These are phyloP conservation scores for Papilio demoleus DNA, from an alignment of 2,888 invertebrate genomes.

Conservation along the genomic window DNA sequence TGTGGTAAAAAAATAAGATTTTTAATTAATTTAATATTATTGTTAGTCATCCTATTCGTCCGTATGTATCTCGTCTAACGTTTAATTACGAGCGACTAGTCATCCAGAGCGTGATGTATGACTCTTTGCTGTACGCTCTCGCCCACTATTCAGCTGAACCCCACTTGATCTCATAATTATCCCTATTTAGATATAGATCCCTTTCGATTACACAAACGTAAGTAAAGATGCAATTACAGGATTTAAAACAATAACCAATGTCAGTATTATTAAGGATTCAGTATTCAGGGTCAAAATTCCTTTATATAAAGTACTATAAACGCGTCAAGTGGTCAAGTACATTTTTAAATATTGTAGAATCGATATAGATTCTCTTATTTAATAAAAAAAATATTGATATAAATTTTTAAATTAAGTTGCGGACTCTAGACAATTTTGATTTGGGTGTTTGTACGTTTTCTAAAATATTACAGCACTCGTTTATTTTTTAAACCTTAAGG, in stretches of 20 bases:
- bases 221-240: background rate
- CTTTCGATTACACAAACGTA: constrained; percentile 1
- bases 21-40: background rate
- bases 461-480: no score
- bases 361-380: no score
- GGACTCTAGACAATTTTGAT: no score
- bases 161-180: constrained; percentile 24
- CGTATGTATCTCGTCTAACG: constrained; percentile 58
- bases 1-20: no score
- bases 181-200: constrained; percentile 22
- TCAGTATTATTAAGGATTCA: background rate
- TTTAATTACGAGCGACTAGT: constrained; percentile 77
- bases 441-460: no score
- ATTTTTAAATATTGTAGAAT: no score
- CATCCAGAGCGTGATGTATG: constrained; percentile 74
- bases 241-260: background rate
- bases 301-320: background rate
- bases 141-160: constrained; percentile 9
- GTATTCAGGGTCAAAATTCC: background rate
- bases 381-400: no score
- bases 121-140: constrained; percentile 61
- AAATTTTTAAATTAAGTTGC: no score
- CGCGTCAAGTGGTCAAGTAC: no score
- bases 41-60: constrained; percentile 35
- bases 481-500: no score